These are phyloP conservation scores for Galagoides demidoff DNA, from an alignment of 2,797 vertebrate species.

Conservation along the genomic window DNA sequence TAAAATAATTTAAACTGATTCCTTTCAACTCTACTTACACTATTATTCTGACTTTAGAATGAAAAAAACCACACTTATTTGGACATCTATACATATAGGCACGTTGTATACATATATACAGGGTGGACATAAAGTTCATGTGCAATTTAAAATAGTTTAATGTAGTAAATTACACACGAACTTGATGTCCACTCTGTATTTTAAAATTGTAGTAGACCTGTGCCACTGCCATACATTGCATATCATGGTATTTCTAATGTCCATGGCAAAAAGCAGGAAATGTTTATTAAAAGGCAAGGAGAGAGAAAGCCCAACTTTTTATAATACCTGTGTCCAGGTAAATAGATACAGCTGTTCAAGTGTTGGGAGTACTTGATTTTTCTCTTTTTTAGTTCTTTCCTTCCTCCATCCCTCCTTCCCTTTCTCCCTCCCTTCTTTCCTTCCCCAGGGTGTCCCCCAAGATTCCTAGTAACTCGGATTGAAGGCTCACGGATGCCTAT, in stretches of 20 bases:
- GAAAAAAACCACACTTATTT: neutral
- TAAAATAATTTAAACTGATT: neutral
- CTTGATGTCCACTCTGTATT: neutral
- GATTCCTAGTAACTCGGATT: neutral
- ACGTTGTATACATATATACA: neutral
- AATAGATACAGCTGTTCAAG: neutral
- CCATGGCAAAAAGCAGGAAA: neutral
- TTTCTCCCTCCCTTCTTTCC: fast-evolving
- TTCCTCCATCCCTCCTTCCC: fast-evolving
- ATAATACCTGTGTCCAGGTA: neutral
- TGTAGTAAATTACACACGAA: too few species aligned
- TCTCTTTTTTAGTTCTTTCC: neutral
- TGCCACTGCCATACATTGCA: neutral
- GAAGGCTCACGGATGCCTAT: neutral
- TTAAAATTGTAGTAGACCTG: neutral
- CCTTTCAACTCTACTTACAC: neutral
- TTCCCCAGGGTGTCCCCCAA: neutral
- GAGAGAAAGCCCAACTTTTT: neutral
- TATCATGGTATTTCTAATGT: neutral
- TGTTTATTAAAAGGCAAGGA: neutral
- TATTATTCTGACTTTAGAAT: neutral
- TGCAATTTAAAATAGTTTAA: too few species aligned
- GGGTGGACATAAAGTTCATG: too few species aligned
- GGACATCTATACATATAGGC: neutral
- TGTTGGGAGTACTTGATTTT: neutral